phyloP scores from a whole-genome alignment of 2,113 vertebrate genomes.

The Brevimyrus niger region DNA sequence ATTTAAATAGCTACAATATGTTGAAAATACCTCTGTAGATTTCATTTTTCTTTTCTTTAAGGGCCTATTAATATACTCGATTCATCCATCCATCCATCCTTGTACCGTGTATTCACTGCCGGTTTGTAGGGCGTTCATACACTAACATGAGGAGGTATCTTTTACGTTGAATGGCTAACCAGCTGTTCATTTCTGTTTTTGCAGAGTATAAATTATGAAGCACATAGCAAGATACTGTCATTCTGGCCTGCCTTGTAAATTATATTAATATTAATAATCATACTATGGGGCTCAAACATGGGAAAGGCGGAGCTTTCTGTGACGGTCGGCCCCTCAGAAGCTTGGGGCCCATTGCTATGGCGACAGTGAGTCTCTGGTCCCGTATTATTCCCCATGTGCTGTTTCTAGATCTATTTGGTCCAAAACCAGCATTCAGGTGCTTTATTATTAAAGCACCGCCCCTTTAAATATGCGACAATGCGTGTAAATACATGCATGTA shows the following conservation, averaged over 20 bases:
- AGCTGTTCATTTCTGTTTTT: conserved; percentile 36
- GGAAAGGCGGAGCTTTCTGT: background rate
- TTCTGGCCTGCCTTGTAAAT: background rate
- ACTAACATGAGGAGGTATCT: conserved; percentile 46
- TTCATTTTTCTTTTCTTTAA: conserved; percentile 24
- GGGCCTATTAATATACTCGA: background rate
- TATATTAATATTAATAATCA: conserved; percentile 10
- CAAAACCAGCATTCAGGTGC: background rate
- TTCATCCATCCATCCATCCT: background rate
- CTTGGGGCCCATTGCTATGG: background rate
- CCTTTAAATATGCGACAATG: background rate
- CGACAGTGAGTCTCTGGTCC: background rate
- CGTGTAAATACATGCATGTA: background rate
- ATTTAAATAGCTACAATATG: conserved; percentile 1
- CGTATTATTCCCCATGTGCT: background rate
- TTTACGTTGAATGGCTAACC: conserved; percentile 38
- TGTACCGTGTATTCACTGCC: background rate
- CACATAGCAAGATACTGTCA: conserved; percentile 36
- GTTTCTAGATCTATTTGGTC: background rate
- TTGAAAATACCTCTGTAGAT: background rate
- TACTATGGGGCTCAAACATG: conserved; percentile 22
- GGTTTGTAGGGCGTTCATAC: background rate
- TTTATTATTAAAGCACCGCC: background rate
- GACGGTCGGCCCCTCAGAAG: background rate
- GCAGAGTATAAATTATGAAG: conserved; percentile 30